Evolutionary conservation across 2,888 invertebrate genomes (phyloP), one percentile per base, ranked within the genome.

Genomic region (Acanthosepion pharaonis): DNA sequence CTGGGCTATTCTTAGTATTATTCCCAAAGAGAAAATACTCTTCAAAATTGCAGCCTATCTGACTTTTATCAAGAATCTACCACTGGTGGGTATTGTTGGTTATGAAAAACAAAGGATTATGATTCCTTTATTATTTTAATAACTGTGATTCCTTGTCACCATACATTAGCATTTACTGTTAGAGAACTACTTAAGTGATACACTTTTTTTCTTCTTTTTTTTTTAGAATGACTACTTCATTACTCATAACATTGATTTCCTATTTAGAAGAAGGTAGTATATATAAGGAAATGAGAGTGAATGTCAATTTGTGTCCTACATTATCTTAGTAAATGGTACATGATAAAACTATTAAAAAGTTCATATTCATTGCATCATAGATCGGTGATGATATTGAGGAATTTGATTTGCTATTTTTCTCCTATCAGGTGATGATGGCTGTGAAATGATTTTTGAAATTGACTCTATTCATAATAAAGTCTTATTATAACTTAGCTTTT

Each of bases 221-320:
- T 15, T 78, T 33, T n/a, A 78, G 15, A 78, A n/a, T 78, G n/a
- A 78, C n/a, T n/a, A 33, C 78, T 78, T 78, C n/a, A 78, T 78
- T 78, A 78, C 78, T 78, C n/a, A 78, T n/a, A 78, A 78, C 78
- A 33, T 78, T 78, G 78, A 78, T 78, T 78, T 78, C 78, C 78
- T n/a, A 78, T 78, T 78, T 78, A 78, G n/a, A 78, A n/a, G 78
- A 78, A 78, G n/a, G n/a, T 78, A 3, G n/a, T 78, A n/a, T 64
- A 25, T 8, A 23, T 8, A 33, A 78, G 78, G 78, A 78, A 92
- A 51, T 92, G 53, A 92, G 49, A 15, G 15, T 92, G 53, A 92
- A 51, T 49, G 42, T 48, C 59, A 28, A 53, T 48, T 55, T 94
- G 42, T 48, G 59, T 55, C 28, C 51, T 53, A 48, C 48, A 94